Percentiles rank a stretch among this genome's conserved stretches.
Evolutionary conservation across 2,797 vertebrate species (phyloP).

Genomic region (Hippoglossus hippoglossus): DNA sequence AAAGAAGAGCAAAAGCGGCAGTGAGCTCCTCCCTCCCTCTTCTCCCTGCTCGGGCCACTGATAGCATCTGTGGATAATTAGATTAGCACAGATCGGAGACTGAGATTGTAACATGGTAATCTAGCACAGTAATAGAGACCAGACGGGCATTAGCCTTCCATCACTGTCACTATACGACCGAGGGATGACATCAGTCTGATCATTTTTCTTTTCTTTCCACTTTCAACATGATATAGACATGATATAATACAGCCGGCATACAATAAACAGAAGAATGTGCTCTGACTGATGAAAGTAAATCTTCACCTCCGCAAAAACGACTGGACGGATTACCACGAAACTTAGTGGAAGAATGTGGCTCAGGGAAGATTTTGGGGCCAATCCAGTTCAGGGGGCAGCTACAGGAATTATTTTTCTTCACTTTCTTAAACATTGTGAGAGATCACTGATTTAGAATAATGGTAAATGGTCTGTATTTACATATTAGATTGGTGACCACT

Average conservation of each 20-base stretch:
- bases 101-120: slow-evolving; percentile 60
- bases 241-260: not conserved
- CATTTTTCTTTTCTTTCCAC: slow-evolving; percentile 13
- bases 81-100: slow-evolving; percentile 65
- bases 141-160: slow-evolving; percentile 50
- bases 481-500: too few relatives aligned
- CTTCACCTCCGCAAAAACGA: too few relatives aligned
- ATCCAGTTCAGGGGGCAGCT: too few relatives aligned
- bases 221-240: slow-evolving; percentile 6
- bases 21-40: slow-evolving; percentile 11
- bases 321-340: too few relatives aligned
- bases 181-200: slow-evolving; percentile 35
- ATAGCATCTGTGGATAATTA: slow-evolving; percentile 70
- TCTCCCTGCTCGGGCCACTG: slow-evolving; percentile 13
- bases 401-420: too few relatives aligned
- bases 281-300: not conserved
- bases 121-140: slow-evolving; percentile 56
- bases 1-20: slow-evolving; percentile 19
- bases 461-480: too few relatives aligned
- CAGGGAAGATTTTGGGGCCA: too few relatives aligned
- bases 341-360: too few relatives aligned
- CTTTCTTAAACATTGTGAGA: too few relatives aligned
- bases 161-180: slow-evolving; percentile 36
- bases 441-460: too few relatives aligned
- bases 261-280: not conserved